Conservation (phyloP, 2,797 vertebrate genomes). For the Alcedo quadribrachys region DNA sequence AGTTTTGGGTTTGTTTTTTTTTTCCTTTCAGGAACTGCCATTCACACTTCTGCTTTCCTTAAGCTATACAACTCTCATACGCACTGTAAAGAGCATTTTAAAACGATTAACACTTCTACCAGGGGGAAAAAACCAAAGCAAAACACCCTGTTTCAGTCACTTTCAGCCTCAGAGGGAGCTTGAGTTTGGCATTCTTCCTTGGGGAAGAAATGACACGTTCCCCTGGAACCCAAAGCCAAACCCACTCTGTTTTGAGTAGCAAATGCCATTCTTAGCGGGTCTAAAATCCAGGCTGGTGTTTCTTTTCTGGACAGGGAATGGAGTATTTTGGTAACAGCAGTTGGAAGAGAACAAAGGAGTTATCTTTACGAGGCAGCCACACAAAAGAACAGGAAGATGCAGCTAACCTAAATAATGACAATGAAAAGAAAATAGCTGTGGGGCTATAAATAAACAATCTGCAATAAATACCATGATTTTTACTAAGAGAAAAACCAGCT, state of each 20-base stretch:
- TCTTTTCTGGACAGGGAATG: slow-evolving; percentile 56
- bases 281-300: background rate
- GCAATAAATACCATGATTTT: slow-evolving; percentile 26
- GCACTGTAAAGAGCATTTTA: background rate
- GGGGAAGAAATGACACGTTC: slow-evolving; percentile 39
- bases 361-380: slow-evolving; percentile 57
- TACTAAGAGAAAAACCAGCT: background rate
- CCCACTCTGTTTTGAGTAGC: slow-evolving; percentile 31
- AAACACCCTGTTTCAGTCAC: slow-evolving; percentile 7
- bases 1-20: background rate
- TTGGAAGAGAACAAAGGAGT: slow-evolving; percentile 65
- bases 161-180: background rate
- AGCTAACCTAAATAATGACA: slow-evolving; percentile 54
- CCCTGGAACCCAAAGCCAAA: slow-evolving; percentile 48
- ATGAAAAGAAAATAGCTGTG: slow-evolving; percentile 24
- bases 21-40: background rate
- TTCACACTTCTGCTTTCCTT: slow-evolving; percentile 12
- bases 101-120: slow-evolving; percentile 8
- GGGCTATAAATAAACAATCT: slow-evolving; percentile 36
- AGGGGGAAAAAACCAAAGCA: background rate
- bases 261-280: background rate
- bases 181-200: slow-evolving; percentile 1
- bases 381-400: slow-evolving; percentile 58
- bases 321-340: slow-evolving; percentile 47
- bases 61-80: background rate